Conservation (phyloP, 2,888 invertebrate genomes). For the Terebella lapidaria region DNA sequence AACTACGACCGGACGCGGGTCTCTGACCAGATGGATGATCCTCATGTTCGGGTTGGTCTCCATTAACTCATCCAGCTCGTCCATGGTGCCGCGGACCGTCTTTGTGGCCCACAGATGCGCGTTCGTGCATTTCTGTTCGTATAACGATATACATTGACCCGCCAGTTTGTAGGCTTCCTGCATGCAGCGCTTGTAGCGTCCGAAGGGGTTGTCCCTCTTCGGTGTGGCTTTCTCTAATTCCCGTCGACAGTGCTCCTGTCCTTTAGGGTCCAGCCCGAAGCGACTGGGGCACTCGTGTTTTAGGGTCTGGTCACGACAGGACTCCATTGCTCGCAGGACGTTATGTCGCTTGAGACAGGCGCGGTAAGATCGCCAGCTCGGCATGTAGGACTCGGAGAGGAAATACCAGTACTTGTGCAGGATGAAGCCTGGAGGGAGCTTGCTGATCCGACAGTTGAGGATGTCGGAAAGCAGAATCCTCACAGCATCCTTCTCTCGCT, state of each 20-base stretch:
- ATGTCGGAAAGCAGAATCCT: not conserved
- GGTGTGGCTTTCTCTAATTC: not conserved
- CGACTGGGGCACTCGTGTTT: not conserved
- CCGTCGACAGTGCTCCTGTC: not conserved
- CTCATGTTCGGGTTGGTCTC: not conserved
- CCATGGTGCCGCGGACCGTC: conserved; percentile 5
- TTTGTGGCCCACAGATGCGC: conserved; percentile 1
- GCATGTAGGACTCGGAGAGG: not conserved
- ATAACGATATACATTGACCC: not conserved
- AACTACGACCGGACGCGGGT: not conserved
- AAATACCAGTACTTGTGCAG: not conserved
- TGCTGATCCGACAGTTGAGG: not conserved
- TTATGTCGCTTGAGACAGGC: not conserved
- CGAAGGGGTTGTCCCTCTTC: not conserved
- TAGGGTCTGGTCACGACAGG: not conserved
- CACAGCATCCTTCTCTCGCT: not conserved
- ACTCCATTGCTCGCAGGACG: not conserved
- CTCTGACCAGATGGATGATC: conserved; percentile 2
- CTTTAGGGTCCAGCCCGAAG: not conserved
- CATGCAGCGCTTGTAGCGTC: not conserved
- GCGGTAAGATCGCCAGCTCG: not conserved
- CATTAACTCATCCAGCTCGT: not conserved
- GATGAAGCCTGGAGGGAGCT: conserved; percentile 1
- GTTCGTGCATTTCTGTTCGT: not conserved
- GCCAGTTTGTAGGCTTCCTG: not conserved